Evolutionary conservation across 2,797 vertebrate species (phyloP).

Genomic region (Danio albolineatus): DNA sequence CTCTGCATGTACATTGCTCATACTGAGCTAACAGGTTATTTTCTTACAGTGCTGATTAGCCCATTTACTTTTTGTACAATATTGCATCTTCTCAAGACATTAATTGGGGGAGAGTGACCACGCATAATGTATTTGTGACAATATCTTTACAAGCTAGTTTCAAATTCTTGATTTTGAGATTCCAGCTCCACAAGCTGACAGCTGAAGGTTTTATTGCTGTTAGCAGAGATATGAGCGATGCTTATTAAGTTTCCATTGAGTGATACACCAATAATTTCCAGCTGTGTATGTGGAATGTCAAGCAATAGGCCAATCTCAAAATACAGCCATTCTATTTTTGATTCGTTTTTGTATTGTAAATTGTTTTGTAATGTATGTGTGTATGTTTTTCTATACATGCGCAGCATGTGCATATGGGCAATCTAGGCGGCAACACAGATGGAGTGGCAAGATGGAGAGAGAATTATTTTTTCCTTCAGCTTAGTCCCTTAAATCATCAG

Average conservation of each 20-base stretch:
- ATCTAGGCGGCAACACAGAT: too few species aligned
- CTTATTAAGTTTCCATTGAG: slow-evolving; percentile 32
- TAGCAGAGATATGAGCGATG: slow-evolving; percentile 24
- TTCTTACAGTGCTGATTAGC: slow-evolving; percentile 1
- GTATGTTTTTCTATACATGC: too few species aligned
- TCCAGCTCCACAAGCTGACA: not conserved
- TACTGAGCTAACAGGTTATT: slow-evolving; percentile 18
- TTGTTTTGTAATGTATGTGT: too few species aligned
- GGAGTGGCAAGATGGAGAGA: too few species aligned
- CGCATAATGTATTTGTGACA: slow-evolving; percentile 23
- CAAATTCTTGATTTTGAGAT: slow-evolving; percentile 1
- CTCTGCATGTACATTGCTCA: not conserved
- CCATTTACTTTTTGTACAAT: slow-evolving; percentile 18
- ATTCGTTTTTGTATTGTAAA: too few species aligned
- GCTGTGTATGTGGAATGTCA: slow-evolving; percentile 5
- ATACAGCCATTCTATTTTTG: too few species aligned
- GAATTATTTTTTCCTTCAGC: too few species aligned
- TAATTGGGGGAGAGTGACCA: slow-evolving; percentile 31
- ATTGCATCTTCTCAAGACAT: slow-evolving; percentile 12
- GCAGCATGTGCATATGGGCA: too few species aligned
- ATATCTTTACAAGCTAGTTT: slow-evolving; percentile 1
- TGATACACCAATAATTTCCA: slow-evolving; percentile 20
- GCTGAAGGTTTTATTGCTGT: slow-evolving; percentile 9
- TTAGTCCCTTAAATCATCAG: too few species aligned
- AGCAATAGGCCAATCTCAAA: not conserved